Evolutionary conservation across 2,888 invertebrate genomes (phyloP).

Genomic region (Congeria kusceri): DNA sequence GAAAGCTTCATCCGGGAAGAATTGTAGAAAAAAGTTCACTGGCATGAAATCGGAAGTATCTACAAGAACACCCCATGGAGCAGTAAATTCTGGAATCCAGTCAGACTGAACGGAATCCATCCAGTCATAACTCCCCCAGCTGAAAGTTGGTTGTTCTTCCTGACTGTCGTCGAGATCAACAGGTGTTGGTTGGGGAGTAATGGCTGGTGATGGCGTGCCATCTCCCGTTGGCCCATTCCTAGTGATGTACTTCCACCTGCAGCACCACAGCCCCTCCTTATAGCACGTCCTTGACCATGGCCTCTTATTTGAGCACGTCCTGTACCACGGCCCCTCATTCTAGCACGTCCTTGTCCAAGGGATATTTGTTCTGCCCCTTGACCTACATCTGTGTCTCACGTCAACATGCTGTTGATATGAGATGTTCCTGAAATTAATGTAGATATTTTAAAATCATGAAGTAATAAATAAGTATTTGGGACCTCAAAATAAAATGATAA

Average conservation of each 20-base stretch:
- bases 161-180: not conserved
- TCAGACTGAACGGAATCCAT: slow-evolving; percentile 17
- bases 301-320: not conserved
- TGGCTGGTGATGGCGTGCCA: not conserved
- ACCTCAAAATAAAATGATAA: too few relatives aligned
- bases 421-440: too few relatives aligned
- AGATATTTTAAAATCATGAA: too few relatives aligned
- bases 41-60: slow-evolving; percentile 31
- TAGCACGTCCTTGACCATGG: not conserved
- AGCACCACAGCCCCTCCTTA: not conserved
- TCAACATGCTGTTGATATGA: too few relatives aligned
- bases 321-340: too few relatives aligned
- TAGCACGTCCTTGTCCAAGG: too few relatives aligned
- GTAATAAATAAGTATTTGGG: too few relatives aligned
- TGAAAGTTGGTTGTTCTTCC: not conserved
- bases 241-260: not conserved
- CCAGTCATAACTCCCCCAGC: slow-evolving; percentile 20
- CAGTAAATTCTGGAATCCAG: slow-evolving; percentile 19
- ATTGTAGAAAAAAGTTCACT: slow-evolving; percentile 39
- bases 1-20: slow-evolving; percentile 40
- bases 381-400: too few relatives aligned
- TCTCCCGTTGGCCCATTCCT: not conserved
- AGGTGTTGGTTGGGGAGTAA: not conserved
- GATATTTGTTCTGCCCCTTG: too few relatives aligned
- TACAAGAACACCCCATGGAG: slow-evolving; percentile 15